These are phyloP conservation scores for Akabosia matsudoensis DNA, from an alignment of 1,140 invertebrate genomes.

Conservation along the genomic window DNA sequence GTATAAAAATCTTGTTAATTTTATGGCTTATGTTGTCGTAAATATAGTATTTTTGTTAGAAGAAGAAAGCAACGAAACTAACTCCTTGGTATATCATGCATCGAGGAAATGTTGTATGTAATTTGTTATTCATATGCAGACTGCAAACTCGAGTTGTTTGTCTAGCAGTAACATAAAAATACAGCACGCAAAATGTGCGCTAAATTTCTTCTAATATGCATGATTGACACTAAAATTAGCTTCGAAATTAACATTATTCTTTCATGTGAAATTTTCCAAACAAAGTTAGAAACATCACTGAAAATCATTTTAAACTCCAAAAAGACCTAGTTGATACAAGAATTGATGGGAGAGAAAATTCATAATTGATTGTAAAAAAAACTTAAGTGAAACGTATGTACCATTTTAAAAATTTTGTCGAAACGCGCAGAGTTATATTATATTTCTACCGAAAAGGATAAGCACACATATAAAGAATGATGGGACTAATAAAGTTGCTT, in stretches of 20 bases:
- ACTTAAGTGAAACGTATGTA: background rate
- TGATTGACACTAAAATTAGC: too few relatives aligned
- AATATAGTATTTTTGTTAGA: constrained; percentile 16
- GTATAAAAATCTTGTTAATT: constrained; percentile 21
- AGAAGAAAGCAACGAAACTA: background rate
- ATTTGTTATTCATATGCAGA: too few relatives aligned
- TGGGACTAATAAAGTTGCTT: constrained; percentile 21
- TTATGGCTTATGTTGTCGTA: constrained; percentile 19
- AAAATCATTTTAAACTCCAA: too few relatives aligned
- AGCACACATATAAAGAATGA: background rate
- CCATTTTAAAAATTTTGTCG: background rate
- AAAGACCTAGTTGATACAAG: too few relatives aligned
- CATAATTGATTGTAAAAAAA: background rate
- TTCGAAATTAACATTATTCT: too few relatives aligned
- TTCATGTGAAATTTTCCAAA: too few relatives aligned
- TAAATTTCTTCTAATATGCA: too few relatives aligned
- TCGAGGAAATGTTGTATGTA: too few relatives aligned
- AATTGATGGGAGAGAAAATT: too few relatives aligned
- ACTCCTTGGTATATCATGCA: background rate
- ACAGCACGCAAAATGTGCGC: too few relatives aligned
- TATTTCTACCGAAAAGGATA: background rate
- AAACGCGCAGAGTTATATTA: background rate
- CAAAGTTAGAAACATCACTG: too few relatives aligned
- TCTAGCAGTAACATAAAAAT: background rate
- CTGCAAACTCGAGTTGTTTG: background rate